phyloP scores from a whole-genome alignment of 2,797 vertebrate species.

The Merluccius polli region DNA sequence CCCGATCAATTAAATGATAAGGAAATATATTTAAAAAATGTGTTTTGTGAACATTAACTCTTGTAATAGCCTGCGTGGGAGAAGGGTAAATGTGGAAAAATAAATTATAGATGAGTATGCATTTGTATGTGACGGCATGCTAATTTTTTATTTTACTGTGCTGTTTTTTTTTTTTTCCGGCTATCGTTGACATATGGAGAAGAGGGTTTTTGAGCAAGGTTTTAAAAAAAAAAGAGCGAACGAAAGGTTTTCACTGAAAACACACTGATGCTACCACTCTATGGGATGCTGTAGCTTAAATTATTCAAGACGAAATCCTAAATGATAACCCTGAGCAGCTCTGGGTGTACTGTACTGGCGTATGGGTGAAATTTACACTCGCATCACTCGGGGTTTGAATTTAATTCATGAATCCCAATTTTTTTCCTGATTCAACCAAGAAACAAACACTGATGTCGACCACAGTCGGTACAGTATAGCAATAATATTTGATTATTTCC shows the following conservation, averaged over 20 bases:
- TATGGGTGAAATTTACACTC: not conserved
- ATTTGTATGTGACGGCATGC: not conserved
- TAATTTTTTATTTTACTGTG: too few species aligned
- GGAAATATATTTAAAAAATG: slow-evolving; percentile 47
- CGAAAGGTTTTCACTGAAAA: not conserved
- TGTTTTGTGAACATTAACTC: slow-evolving; percentile 62
- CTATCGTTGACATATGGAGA: not conserved
- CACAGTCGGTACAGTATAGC: not conserved
- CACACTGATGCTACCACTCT: not conserved
- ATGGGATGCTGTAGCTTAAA: not conserved
- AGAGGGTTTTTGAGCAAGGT: too few species aligned
- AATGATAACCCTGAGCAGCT: not conserved
- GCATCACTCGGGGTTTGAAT: not conserved
- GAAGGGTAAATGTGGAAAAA: slow-evolving; percentile 34
- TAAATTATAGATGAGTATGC: not conserved
- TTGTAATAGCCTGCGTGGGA: slow-evolving; percentile 43
- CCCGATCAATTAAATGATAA: slow-evolving; percentile 74
- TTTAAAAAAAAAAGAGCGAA: not conserved
- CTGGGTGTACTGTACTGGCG: not conserved
- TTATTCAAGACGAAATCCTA: not conserved
- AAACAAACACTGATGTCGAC: not conserved
- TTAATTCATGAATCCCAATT: not conserved
- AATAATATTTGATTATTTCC: too few species aligned
- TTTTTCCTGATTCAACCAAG: not conserved
- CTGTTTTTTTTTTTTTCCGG: too few species aligned